Base-by-base conservation (phyloP, 2,113 vertebrate species). In the Coracopsis vasa region DNA sequence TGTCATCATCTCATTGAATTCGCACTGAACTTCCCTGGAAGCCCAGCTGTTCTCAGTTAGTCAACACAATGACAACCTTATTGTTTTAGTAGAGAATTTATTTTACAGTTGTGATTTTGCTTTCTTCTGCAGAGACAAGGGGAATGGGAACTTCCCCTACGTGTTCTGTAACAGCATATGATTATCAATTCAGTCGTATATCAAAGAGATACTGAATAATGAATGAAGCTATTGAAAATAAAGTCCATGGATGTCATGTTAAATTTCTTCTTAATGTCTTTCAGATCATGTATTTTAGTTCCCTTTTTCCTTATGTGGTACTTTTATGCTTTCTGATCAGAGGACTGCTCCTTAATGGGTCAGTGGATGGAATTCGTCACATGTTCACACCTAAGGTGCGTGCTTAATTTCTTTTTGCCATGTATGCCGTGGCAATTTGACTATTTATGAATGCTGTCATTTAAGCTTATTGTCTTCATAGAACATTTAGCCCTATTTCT, bases 231-330 rank as follows among this genome's bases (percentile, higher is more conserved):
- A 11, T 29, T 86, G 29, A 90, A 73, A 90, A 60, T 35, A 7
- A 92, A 69, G 8, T 47, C 11, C 2, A 11, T 16, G 5, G 20
- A 64, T 80, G 47, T 86, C 16, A 50, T n/a, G 44, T 74, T 66
- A 80, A 50, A 67, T 50, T 69, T 80, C 9, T 84, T 92, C 83
- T 89, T 61, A n/a, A 80, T 97, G 47, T 93, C 85, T 98, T 97
- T 65, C 98, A 99, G 99, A 98, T 99, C 94, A 99, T 99, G 99
- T 99, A 99, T 97, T 99, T 99, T 98, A 99, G 99, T 97, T 99
- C 99, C 87, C 98, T 99, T 92, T 99, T 99, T 82, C 99, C 99
- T 2, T 99, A 99, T 62, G 97, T 99, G 80, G 99, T 99, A 83
- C 97, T 99, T 95, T 94, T 99, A 44, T 99, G 99, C 97, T 99